Evolutionary conservation across 2,888 invertebrate species (phyloP).

Genomic region (Monoplex corrugatus): DNA sequence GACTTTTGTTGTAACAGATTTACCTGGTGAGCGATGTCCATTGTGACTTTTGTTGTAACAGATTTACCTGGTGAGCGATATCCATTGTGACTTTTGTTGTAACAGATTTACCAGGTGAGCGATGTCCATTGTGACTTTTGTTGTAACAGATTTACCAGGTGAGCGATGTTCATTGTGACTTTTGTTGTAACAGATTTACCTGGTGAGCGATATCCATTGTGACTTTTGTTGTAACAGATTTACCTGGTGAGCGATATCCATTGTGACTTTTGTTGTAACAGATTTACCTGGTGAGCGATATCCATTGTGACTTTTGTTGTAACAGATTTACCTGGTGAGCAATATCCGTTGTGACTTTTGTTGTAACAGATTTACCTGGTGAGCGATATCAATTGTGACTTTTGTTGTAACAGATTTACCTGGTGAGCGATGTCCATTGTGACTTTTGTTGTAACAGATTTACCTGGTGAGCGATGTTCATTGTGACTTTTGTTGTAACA

Average conservation of each 20-base stretch:
- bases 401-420: slow-evolving; percentile 86
- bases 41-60: slow-evolving; percentile 84
- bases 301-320: slow-evolving; percentile 88
- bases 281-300: slow-evolving; percentile 94
- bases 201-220: slow-evolving; percentile 94
- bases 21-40: slow-evolving; percentile 96
- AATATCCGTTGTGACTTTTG: slow-evolving; percentile 92
- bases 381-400: slow-evolving; percentile 94
- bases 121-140: slow-evolving; percentile 92
- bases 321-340: slow-evolving; percentile 90
- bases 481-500: slow-evolving; percentile 84
- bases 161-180: slow-evolving; percentile 94
- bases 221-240: slow-evolving; percentile 85
- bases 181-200: slow-evolving; percentile 86
- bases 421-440: slow-evolving; percentile 94
- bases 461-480: slow-evolving; percentile 96
- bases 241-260: slow-evolving; percentile 96
- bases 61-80: slow-evolving; percentile 94
- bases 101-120: slow-evolving; percentile 90
- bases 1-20: slow-evolving; percentile 85
- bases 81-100: slow-evolving; percentile 88
- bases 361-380: slow-evolving; percentile 89
- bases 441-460: slow-evolving; percentile 85
- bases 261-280: slow-evolving; percentile 84
- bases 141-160: slow-evolving; percentile 89